Percentiles rank a stretch among this genome's conserved stretches.
Evolutionary conservation across 30 jellyfish, hydroid and myxozoan species (phyloP).

Genomic region (Aurelia sp.): DNA sequence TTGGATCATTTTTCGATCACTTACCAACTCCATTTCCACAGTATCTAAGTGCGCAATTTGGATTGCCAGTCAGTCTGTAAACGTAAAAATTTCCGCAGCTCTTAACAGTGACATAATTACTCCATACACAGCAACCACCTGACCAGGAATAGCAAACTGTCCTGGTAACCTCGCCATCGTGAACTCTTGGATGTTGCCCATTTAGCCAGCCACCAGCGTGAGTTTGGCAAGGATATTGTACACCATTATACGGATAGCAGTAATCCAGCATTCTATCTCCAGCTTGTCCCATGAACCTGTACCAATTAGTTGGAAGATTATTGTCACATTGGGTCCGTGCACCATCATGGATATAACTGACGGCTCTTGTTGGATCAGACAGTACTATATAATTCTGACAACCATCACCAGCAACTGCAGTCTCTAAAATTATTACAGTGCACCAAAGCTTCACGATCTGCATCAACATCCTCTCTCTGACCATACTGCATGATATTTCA

Average conservation of each 20-base stretch:
- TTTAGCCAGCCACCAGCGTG: not conserved
- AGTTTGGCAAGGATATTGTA: not conserved
- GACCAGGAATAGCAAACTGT: constrained; percentile 1
- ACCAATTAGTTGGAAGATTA: not conserved
- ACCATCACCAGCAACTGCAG: too few relatives aligned
- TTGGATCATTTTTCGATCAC: too few relatives aligned
- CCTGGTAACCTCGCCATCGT: constrained; percentile 9
- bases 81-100: constrained; percentile 20
- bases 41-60: not conserved
- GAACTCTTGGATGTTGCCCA: constrained; percentile 13
- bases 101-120: not conserved
- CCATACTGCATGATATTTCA: too few relatives aligned
- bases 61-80: not conserved
- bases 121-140: not conserved
- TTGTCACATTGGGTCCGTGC: too few relatives aligned
- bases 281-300: constrained; percentile 38
- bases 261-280: constrained; percentile 35
- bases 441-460: too few relatives aligned
- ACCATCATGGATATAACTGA: too few relatives aligned
- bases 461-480: too few relatives aligned
- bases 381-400: too few relatives aligned
- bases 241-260: not conserved
- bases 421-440: too few relatives aligned
- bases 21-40: constrained; percentile 23
- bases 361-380: too few relatives aligned